Evolutionary conservation across 2,888 invertebrate species (phyloP), one percentile per base, ranked within the genome.

Genomic region (Mythimna vitellina): DNA sequence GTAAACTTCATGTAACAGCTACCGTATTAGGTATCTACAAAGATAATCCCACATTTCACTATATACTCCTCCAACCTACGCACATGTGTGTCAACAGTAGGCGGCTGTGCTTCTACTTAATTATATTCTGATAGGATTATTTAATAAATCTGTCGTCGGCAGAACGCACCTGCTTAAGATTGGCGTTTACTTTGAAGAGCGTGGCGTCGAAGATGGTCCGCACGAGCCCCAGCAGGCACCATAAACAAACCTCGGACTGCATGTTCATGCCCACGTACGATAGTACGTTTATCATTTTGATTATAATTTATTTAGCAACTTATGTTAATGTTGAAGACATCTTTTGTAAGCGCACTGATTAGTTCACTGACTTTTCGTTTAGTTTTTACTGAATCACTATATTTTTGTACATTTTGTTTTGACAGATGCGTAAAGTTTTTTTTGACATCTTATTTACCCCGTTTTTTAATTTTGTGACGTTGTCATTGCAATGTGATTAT

Each of bases 201-300:
- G 96, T 96, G 17, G 96, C 96, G 84, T 97, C 97, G 79, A 96
- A 96, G 67, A 96, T 95, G 1, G 96, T 96, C 63, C 94, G 89
- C 78, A 96, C 82, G 42, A 97, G 93, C 51, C 97, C 97, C 62
- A 96, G 81, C n/a, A 96, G 79, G 6, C 96, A 95, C 93, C 96
- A 95, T 69, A 96, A 81, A 77, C 97, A 93, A 3, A 96, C 92
- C 87, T 97, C 97, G 0, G 95, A 92, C 83, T 96, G 96, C 85
- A 94, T 87, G 71, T 92, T 92, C 90, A 96, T 92, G 46, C 97
- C 96, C 38, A 96, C 84, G 70, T 95, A 95, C 0, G 95, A 93
- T 4, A 96, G 85, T 71, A 95, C 85, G 80, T 95, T 95, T 71
- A 94, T 90, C 95, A 95, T 95, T 64, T 73, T 84, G 49, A 54